These are phyloP conservation scores for Pyrochroa serraticornis DNA, from an alignment of 2,888 invertebrate species.

Conservation along the genomic window DNA sequence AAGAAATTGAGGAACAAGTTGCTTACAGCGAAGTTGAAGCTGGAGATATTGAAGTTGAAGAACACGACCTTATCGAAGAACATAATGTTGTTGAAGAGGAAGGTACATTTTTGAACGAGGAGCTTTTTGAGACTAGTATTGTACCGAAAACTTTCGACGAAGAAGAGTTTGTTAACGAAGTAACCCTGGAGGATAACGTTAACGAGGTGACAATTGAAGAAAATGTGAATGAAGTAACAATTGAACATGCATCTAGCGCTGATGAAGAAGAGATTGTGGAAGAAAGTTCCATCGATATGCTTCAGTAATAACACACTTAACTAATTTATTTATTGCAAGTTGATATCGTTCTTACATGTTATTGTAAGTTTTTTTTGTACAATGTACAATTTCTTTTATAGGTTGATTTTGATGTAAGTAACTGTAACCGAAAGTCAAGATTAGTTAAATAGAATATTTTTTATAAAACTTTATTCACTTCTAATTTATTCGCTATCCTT, in stretches of 20 bases:
- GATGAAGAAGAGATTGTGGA: conserved; percentile 18
- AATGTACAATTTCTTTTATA: conserved; percentile 32
- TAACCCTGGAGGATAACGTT: conserved; percentile 53
- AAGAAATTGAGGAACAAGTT: conserved; percentile 26
- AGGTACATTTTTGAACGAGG: conserved; percentile 48
- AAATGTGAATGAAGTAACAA: conserved; percentile 38
- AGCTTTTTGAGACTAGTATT: conserved; percentile 47
- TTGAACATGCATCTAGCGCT: conserved; percentile 13
- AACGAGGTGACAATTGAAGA: conserved; percentile 51
- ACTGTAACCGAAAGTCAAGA: conserved; percentile 23
- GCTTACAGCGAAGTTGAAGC: conserved; percentile 35
- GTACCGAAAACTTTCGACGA: conserved; percentile 42
- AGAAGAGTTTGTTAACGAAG: conserved; percentile 53
- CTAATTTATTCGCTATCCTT: conserved; percentile 21
- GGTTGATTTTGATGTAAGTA: conserved; percentile 26
- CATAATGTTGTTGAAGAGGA: conserved; percentile 35
- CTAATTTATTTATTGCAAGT: conserved; percentile 32
- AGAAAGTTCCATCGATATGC: conserved; percentile 19
- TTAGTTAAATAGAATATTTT: conserved; percentile 28
- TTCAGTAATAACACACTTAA: conserved; percentile 27
- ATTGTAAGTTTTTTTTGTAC: conserved; percentile 32
- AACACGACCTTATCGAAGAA: neutral
- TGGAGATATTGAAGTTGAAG: conserved; percentile 25
- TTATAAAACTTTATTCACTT: conserved; percentile 28
- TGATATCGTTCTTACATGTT: conserved; percentile 28